phyloP scores from a whole-genome alignment of 2,888 invertebrate genomes.

The Himalopsyche kuldschensis region DNA sequence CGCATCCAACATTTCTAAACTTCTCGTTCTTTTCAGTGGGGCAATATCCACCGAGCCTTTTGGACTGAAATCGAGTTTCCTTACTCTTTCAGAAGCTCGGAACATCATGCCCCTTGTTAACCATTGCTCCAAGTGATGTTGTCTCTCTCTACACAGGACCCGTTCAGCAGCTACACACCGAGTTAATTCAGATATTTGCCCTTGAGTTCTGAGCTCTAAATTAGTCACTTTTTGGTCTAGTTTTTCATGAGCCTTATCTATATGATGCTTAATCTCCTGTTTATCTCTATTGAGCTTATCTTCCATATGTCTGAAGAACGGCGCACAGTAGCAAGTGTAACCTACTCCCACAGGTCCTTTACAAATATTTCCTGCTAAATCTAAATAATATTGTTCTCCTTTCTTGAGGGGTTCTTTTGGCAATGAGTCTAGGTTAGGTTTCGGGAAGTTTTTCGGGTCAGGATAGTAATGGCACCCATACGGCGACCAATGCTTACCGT shows the following conservation, averaged over 20 bases:
- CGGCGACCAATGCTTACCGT: conserved; percentile 74
- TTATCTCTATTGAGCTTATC: conserved; percentile 79
- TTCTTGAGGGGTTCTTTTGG: conserved; percentile 82
- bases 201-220: conserved; percentile 72
- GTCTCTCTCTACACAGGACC: conserved; percentile 64
- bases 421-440: conserved; percentile 81
- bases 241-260: conserved; percentile 77
- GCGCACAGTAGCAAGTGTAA: conserved; percentile 90
- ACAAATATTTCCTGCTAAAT: conserved; percentile 91
- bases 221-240: conserved; percentile 81
- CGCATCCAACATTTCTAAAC: conserved; percentile 68
- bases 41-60: conserved; percentile 60
- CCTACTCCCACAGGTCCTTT: conserved; percentile 95
- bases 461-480: conserved; percentile 92
- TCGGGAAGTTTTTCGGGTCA: conserved; percentile 81
- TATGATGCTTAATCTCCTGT: conserved; percentile 74
- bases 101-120: conserved; percentile 65
- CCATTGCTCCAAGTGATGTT: conserved; percentile 71
- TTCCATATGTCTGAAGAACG: conserved; percentile 87
- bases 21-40: conserved; percentile 68
- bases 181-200: conserved; percentile 70
- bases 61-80: conserved; percentile 54
- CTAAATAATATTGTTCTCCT: conserved; percentile 93
- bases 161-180: conserved; percentile 67
- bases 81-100: conserved; percentile 59